phyloP scores from a whole-genome alignment of 2,888 invertebrate species.

The Eupithecia pulchellata region DNA sequence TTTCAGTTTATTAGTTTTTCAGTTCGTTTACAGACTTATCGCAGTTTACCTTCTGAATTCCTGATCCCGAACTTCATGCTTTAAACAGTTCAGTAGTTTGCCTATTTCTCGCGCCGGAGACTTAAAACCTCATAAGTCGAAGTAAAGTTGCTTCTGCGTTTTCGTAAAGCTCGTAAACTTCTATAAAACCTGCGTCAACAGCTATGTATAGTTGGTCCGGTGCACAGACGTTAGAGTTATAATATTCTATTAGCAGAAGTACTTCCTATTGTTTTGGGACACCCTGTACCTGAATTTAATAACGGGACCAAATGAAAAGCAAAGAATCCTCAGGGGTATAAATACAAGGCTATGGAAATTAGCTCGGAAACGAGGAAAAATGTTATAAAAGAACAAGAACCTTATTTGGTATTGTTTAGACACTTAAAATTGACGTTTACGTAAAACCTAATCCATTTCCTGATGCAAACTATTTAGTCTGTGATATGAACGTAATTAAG shows the following conservation, averaged over 20 bases:
- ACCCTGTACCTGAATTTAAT: constrained; percentile 13
- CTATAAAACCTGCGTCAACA: too few relatives aligned
- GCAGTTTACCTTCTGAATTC: neutral
- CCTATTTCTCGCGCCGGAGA: neutral
- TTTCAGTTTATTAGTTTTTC: neutral
- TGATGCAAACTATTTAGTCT: neutral
- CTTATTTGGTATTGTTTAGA: neutral
- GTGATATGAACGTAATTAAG: neutral
- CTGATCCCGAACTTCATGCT: neutral
- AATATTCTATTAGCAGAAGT: neutral
- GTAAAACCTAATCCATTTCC: neutral
- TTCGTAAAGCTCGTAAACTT: neutral
- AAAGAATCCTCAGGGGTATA: constrained; percentile 5
- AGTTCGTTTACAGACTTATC: too few relatives aligned
- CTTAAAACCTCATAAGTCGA: too few relatives aligned
- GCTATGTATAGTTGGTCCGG: neutral
- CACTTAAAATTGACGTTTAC: neutral
- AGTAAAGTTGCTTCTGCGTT: neutral
- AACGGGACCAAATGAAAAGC: constrained; percentile 11
- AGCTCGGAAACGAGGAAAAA: neutral
- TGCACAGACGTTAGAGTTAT: neutral
- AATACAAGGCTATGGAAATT: constrained; percentile 2
- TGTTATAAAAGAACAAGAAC: neutral
- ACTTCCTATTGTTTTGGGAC: neutral
- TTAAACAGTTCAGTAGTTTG: neutral